Conservation (phyloP, 2,797 vertebrate species). For the Peromyscus nudipes region DNA sequence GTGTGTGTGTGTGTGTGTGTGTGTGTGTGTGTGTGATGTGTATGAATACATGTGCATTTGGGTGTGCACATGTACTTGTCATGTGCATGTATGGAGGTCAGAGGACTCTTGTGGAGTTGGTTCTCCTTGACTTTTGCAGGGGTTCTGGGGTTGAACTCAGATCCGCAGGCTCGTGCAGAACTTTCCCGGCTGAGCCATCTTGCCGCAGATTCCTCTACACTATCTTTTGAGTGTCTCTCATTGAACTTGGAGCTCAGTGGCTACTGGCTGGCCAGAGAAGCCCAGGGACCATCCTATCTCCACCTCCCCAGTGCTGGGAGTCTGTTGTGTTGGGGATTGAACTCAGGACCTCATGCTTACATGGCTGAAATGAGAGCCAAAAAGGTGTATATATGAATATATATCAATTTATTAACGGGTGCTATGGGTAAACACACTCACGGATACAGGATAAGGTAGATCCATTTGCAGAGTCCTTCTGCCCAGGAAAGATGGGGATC, state of each 20-base stretch:
- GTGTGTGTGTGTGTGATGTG: background rate
- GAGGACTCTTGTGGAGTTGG: no score
- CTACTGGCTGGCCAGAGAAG: background rate
- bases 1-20: background rate
- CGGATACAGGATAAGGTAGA: no score
- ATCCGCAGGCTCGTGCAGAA: background rate
- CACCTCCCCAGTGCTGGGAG: background rate
- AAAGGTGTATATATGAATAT: no score
- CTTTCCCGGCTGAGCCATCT: background rate
- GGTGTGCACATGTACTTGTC: background rate
- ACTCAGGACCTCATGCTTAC: background rate
- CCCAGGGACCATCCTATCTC: background rate
- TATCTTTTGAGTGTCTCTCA: background rate
- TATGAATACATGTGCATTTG: background rate
- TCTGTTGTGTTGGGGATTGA: background rate
- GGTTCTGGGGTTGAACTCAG: background rate
- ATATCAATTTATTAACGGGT: no score
- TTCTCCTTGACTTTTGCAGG: background rate
- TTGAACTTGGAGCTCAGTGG: background rate
- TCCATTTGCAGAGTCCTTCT: no score
- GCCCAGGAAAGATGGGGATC: no score
- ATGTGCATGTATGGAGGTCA: background rate
- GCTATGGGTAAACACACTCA: no score
- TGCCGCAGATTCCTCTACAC: background rate
- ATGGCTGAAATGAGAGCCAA: background rate